A percentile compares a stretch with the other conserved stretches of the same genome.
These are phyloP conservation scores for Microcebus jonahi DNA, from an alignment of 2,113 vertebrate genomes.

Conservation along the genomic window DNA sequence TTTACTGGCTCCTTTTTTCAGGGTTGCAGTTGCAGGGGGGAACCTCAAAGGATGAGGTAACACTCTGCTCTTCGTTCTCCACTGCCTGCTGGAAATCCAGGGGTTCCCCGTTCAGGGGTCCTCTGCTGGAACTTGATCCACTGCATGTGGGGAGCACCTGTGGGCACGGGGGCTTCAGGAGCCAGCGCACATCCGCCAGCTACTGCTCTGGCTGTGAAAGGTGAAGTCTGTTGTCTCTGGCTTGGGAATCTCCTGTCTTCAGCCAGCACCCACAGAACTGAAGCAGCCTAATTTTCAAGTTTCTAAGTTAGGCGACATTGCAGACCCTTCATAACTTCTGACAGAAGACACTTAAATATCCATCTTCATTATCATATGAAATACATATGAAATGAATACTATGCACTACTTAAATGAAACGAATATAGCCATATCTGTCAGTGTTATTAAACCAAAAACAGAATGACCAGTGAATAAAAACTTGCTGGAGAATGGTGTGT, in stretches of 20 bases:
- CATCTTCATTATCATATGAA: neutral
- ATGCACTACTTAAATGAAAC: neutral
- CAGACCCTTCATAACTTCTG: neutral
- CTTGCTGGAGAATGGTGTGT: neutral
- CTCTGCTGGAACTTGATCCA: neutral
- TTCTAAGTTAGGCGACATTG: neutral
- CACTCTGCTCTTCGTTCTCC: neutral
- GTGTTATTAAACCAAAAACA: neutral
- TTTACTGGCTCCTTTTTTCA: neutral
- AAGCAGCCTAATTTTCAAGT: neutral
- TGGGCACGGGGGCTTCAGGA: neutral
- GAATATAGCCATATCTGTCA: neutral
- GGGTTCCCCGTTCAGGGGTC: neutral
- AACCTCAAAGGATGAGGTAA: neutral
- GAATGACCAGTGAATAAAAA: too few relatives aligned
- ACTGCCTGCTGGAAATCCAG: too few relatives aligned
- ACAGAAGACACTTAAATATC: neutral
- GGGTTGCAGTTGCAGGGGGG: neutral
- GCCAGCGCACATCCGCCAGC: accelerated
- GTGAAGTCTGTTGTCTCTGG: neutral
- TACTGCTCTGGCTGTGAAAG: neutral
- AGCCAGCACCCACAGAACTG: neutral
- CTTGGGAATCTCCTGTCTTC: neutral
- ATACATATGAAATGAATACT: neutral
- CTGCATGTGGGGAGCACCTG: neutral